Percentiles rank a stretch among this genome's conserved stretches.
phyloP scores from a whole-genome alignment of 1,140 invertebrate genomes.

The Lerema accius region DNA sequence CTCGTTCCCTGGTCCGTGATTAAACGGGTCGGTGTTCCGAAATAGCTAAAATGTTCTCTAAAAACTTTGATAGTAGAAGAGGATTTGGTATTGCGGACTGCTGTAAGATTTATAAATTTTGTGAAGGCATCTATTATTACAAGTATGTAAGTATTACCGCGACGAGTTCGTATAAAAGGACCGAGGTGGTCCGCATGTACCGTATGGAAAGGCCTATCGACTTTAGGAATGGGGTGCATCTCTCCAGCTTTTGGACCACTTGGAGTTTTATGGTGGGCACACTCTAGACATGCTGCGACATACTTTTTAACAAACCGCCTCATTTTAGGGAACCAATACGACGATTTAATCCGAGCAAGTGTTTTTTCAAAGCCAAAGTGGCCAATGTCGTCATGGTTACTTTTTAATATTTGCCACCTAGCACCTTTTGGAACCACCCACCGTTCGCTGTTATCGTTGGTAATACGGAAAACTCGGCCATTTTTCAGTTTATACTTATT shows the following conservation, averaged over 20 bases:
- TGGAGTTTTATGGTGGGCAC: constrained; percentile 2
- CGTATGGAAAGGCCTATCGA: not conserved
- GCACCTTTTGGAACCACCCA: not conserved
- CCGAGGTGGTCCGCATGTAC: constrained; percentile 1
- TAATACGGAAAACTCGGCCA: not conserved
- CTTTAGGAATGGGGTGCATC: not conserved
- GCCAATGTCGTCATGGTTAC: constrained; percentile 12
- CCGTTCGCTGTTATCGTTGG: not conserved
- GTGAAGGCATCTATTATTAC: constrained; percentile 1
- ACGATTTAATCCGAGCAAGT: not conserved
- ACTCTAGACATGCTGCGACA: constrained; percentile 3
- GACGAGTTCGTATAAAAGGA: not conserved
- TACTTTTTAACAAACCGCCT: constrained; percentile 2
- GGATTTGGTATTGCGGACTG: not conserved
- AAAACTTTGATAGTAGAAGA: no score
- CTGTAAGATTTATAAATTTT: not conserved
- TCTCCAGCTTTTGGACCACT: not conserved
- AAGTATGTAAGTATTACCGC: not conserved
- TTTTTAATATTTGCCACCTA: constrained; percentile 7
- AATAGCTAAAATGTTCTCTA: not conserved
- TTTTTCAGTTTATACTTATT: not conserved
- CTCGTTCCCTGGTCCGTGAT: not conserved
- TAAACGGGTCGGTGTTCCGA: constrained; percentile 1
- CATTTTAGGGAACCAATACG: constrained; percentile 13
- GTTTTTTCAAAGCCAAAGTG: constrained; percentile 20